Evolutionary conservation across 2,113 vertebrate genomes (phyloP), one percentile per base, ranked within the genome.

Genomic region (Planiliza haematocheilus): DNA sequence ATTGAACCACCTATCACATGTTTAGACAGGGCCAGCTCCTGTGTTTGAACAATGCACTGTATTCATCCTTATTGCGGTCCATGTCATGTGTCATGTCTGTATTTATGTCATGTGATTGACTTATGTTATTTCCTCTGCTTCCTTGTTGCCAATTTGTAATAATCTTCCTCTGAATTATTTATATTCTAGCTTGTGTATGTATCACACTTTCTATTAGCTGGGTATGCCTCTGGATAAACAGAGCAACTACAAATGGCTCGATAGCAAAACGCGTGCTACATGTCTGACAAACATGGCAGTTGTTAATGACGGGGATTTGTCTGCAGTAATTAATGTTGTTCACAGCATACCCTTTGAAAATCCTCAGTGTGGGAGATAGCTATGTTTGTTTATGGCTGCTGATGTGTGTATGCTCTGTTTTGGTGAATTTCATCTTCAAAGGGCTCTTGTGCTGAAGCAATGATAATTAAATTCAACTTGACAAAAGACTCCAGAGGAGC

Each of bases 391-490:
- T 71, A 57, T 51, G 61, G 20, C 1, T 16, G 16, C 38, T 49
- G 24, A 38, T 42, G 49, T 84, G 51, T 68, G 16, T 63, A 77
- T 58, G 63, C 46, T 85, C 41, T 60, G 72, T 63, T 67, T 10
- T 55, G n/a, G 52, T 76, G 74, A 79, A 79, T 72, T 53, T 61
- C 63, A 41, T 76, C 65, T 82, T 83, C 65, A 74, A 84, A 85
- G 65, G 21, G 36, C 56, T 59, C 57, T 74, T 81, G 45, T 62
- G 72, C 76, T 52, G 64, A 88, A 76, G 77, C 42, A 4, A 51
- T 74, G 62, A 78, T 81, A 88, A 90, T 86, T 73, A 66, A 83
- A 75, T 88, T 77, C 67, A 74, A 51, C 53, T 66, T 53, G 49
- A 80, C 66, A 84, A 89, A 88, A 79, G 73, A 68, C 66, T 81